Conservation (phyloP, 1,140 invertebrate species). For the Cyphomyrmex costatus region DNA sequence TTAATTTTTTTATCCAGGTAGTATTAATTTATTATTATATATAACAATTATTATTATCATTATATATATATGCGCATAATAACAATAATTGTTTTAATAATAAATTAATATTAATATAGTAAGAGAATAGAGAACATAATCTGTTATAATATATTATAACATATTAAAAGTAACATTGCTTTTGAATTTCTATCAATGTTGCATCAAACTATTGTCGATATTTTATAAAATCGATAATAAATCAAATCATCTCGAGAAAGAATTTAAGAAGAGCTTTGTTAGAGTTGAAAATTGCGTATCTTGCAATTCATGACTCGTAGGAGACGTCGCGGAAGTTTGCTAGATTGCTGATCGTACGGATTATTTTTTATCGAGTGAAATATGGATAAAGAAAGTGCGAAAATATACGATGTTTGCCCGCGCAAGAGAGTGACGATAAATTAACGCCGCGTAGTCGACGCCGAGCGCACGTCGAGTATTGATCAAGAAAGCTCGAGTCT, state of each 20-base stretch:
- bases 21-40: background rate
- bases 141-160: background rate
- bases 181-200: background rate
- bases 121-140: conserved; percentile 13
- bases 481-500: conserved; percentile 57
- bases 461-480: conserved; percentile 49
- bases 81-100: background rate
- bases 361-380: conserved; percentile 60
- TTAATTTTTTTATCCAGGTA: background rate
- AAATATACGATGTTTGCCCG: conserved; percentile 17
- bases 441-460: conserved; percentile 47
- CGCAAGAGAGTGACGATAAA: conserved; percentile 52
- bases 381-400: conserved; percentile 23
- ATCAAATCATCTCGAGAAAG: background rate
- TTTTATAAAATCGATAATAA: background rate
- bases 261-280: background rate
- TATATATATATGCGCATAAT: background rate
- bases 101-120: background rate
- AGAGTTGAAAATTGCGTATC: conserved; percentile 2
- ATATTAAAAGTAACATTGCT: background rate
- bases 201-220: background rate
- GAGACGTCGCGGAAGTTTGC: conserved; percentile 11
- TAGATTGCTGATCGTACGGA: background rate
- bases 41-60: background rate
- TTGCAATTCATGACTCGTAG: conserved; percentile 1